phyloP scores from a whole-genome alignment of 1,140 invertebrate species.

The Campoletis sonorensis region DNA sequence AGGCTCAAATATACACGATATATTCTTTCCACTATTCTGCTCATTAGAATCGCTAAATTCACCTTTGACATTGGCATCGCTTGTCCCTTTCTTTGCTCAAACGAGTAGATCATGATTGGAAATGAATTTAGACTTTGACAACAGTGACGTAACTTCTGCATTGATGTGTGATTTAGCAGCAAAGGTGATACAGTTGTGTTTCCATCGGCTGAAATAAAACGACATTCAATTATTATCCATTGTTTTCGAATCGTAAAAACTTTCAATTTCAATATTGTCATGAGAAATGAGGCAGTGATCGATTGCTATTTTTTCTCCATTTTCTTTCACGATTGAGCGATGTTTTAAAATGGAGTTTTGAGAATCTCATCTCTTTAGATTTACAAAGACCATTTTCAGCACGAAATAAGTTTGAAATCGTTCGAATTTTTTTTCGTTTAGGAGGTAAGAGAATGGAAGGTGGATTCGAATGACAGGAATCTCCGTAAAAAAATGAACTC shows the following conservation, averaged over 20 bases:
- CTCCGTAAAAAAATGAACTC: too few relatives aligned
- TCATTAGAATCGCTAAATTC: slow-evolving; percentile 63
- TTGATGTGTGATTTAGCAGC: slow-evolving; percentile 69
- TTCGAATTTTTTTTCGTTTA: too few relatives aligned
- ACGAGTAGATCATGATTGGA: slow-evolving; percentile 72
- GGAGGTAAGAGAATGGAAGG: too few relatives aligned
- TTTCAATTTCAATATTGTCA: too few relatives aligned
- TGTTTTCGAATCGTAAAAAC: neutral
- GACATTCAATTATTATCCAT: neutral
- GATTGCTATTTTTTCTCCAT: too few relatives aligned
- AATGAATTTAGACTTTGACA: slow-evolving; percentile 74
- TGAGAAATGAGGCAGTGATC: neutral
- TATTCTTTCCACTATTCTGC: slow-evolving; percentile 61
- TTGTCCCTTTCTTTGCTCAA: slow-evolving; percentile 71
- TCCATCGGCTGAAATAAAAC: slow-evolving; percentile 65
- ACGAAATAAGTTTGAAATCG: too few relatives aligned
- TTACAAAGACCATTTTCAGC: too few relatives aligned
- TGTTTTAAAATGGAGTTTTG: too few relatives aligned
- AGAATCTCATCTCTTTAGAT: too few relatives aligned
- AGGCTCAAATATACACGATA: slow-evolving; percentile 64
- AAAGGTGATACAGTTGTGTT: slow-evolving; percentile 68
- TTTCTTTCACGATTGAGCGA: too few relatives aligned
- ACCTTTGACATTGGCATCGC: slow-evolving; percentile 64
- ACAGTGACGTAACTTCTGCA: slow-evolving; percentile 73
- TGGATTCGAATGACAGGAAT: too few relatives aligned